Base-by-base conservation (phyloP, 2,888 invertebrate species). In the Acleris holmiana region DNA sequence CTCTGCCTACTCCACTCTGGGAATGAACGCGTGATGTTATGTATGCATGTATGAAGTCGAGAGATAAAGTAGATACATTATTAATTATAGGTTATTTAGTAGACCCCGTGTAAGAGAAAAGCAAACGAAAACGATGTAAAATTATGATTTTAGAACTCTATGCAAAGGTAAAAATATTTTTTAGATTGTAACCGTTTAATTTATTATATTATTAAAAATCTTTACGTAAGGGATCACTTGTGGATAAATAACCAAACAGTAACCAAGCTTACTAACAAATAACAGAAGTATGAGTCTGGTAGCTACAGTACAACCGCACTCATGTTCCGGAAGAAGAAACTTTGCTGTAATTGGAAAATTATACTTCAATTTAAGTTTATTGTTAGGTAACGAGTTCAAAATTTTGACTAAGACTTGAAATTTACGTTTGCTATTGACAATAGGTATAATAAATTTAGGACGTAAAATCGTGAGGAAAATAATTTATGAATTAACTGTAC, bases 351-450 rank as follows among this genome's bases (percentile, higher is more conserved):
- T 53, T 58, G 62, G 68, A 57, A 53, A 71, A 70, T 76, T 76
- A 69, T 71, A 77, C 73, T 74, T 61, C 63, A 74, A 76, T 76
- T 73, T 71, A 76, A 77, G 70, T 77, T 76, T 71, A 71, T 69
- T 70, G 68, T 68, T 67, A 73, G 67, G 67, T 68, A 68, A 50
- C 46, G 46, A 44, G 23, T 51, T 60, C 18, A 21, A 61, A 48
- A 48, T 56, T 66, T 29, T 44, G 40, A 56, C 50, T 50, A 65
- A 64, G 66, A 66, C 68, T 71, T 77, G 62, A 68, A 71, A 75
- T 69, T 62, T 67, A 75, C 50, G 58, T 67, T 46, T 51, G 18
- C 65, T 66, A 35, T 48, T 48, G 18, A 46, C 21, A 29, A 18
- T 40, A 13, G 35, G 4, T 10, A 35, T 35, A 10, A 29, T 29